These are phyloP conservation scores for Erpornis zantholeuca DNA, from an alignment of 2,113 vertebrate genomes.

Conservation along the genomic window DNA sequence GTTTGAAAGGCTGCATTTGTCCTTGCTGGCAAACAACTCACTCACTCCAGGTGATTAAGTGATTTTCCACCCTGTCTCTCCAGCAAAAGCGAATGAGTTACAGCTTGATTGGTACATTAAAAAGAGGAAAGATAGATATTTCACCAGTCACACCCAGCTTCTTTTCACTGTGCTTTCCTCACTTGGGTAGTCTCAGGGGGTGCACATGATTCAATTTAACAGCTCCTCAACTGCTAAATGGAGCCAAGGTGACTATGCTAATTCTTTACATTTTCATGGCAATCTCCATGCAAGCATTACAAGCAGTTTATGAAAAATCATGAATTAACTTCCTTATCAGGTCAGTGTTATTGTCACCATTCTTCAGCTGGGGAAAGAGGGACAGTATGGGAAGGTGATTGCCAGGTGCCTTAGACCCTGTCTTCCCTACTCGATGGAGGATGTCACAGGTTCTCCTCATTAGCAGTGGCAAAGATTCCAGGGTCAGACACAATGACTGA, in stretches of 20 bases:
- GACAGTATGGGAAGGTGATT: not conserved
- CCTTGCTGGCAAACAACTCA: not conserved
- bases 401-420: not conserved
- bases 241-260: not conserved
- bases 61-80: not conserved
- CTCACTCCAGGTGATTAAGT: not conserved
- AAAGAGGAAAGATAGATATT: not conserved
- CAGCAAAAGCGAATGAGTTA: not conserved
- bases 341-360: not conserved
- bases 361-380: not conserved
- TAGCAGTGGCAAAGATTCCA: not conserved
- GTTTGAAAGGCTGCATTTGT: not conserved
- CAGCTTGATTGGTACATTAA: not conserved
- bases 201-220: slow-evolving; percentile 5
- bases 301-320: not conserved
- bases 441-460: not conserved
- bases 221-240: slow-evolving; percentile 17
- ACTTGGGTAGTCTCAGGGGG: not conserved
- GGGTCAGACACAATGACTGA: not conserved
- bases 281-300: not conserved
- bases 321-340: not conserved
- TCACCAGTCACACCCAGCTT: not conserved
- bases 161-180: not conserved
- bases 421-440: not conserved
- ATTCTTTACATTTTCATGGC: not conserved